Evolutionary conservation across 2,888 invertebrate species (phyloP), one percentile per base, ranked within the genome.

Genomic region (Laspeyria flexula): DNA sequence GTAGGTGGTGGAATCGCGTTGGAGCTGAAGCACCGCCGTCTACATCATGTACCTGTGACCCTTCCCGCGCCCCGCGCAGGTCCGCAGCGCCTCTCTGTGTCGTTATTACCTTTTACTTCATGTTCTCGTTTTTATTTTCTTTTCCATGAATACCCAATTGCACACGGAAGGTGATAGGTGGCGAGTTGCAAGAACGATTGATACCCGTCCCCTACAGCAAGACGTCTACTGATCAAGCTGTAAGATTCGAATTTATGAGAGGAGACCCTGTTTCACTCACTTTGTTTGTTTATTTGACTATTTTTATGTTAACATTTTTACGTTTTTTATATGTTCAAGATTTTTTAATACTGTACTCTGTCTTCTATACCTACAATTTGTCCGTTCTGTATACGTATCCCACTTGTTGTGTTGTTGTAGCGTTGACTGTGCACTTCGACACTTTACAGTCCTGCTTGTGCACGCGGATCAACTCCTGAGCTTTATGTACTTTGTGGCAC

Each of bases 151-250:
- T 93, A 95, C 95, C 95, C 88, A 85, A 89, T 96, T 96, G 96
- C 95, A 95, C 96, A 95, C 96, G 97, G 96, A 97, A 99, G 99
- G 98, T 99, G 96, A 99, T 99, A 97, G 98, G 98, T 96, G 99
- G 99, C 95, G 98, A 98, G 95, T 98, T 98, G 95, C 98, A 98
- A 96, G 98, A 98, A 95, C 97, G 98, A 95, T 97, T 99, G 96
- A 98, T 99, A 94, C 98, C 99, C 94, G 98, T 99, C 94, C 99
- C 98, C 94, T 98, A 98, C 97, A 98, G 98, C 98, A 98, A 98
- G 97, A 98, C 97, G 94, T 98, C 98, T 94, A 99, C 98, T 95
- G 99, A 99, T 96, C 99, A 99, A 97, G 98, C 98, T 97, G 99
- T 99, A 99, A 99, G 99, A 96, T 80, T 79, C 81, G 71, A 72